Evolutionary conservation across 2,888 invertebrate genomes (phyloP).

Genomic region (Nezara viridula): DNA sequence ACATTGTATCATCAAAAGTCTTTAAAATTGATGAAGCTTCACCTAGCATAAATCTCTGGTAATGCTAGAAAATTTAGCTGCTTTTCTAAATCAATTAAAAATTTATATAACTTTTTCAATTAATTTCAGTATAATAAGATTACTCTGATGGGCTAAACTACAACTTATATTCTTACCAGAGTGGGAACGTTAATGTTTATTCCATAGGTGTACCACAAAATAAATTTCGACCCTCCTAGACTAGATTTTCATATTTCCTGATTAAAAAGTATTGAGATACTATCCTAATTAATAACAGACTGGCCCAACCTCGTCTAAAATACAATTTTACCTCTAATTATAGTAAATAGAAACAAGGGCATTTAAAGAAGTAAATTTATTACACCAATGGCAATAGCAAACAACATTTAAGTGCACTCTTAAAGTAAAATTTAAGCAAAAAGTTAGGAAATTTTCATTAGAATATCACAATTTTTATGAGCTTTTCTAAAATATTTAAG

Average conservation of each 20-base stretch:
- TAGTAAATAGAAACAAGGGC: background rate
- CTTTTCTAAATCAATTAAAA: too few relatives aligned
- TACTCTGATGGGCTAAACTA: too few relatives aligned
- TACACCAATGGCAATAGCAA: background rate
- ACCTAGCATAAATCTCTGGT: too few relatives aligned
- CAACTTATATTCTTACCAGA: background rate
- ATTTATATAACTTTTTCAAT: too few relatives aligned
- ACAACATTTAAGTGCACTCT: background rate
- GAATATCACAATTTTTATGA: slow-evolving; percentile 2
- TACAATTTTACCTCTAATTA: background rate
- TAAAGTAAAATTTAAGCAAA: background rate
- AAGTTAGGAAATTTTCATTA: background rate
- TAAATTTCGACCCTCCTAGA: background rate
- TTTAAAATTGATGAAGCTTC: too few relatives aligned
- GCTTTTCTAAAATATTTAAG: background rate
- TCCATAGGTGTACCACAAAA: background rate
- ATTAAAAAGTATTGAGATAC: background rate
- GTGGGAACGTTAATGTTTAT: background rate
- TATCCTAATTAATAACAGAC: background rate
- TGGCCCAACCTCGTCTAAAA: background rate
- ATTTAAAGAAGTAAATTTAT: background rate
- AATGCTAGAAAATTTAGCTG: too few relatives aligned
- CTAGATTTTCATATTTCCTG: background rate
- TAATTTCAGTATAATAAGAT: too few relatives aligned
- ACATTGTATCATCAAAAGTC: background rate